Evolutionary conservation across 2,888 invertebrate species (phyloP), one percentile per base, ranked within the genome.

Genomic region (Diogma glabrata): DNA sequence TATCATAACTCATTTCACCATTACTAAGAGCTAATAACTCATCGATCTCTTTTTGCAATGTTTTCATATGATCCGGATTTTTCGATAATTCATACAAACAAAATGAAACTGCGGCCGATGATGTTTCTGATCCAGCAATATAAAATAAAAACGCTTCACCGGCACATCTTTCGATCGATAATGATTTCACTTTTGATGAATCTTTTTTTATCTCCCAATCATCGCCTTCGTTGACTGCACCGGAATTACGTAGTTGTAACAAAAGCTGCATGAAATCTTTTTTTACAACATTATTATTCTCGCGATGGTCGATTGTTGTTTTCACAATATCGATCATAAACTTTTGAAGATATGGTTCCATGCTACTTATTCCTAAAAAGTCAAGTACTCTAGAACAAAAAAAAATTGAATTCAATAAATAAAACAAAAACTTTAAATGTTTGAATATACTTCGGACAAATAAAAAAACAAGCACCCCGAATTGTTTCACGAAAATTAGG

Each of bases 231-330:
- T 61, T 64, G 22, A 67, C 60, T 56, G 63, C 66, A 47, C 65
- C 67, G 2, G 64, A 63, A 30, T 73, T 70, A n/a, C 70, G 65
- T 22, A 74, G 55, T 36, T 71, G 67, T 49, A 74, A 67, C 28
- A 75, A 58, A 49, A 72, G 55, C 55, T 75, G 71, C 56, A 75
- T 60, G 53, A 74, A 61, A 58, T 75, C 75, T 53, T 67, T 67
- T 8, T 72, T 62, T 2, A 62, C 59, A 5, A 70, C 60, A 36
- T 71, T 69, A 24, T 67, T 61, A 3, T 61, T 51, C 56, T 72
- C 70, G n/a, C 75, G 65, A 51, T 64, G 64, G 20, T 66, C 61
- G 8, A 75, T 63, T 12, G 72, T 69, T 8, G 63, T 61, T 16
- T 64, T 61, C 6, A 72, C 67, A 12, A 73, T 60, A 28, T 64